These are phyloP conservation scores for Drosophila mayaguana DNA, from an alignment of 2,888 invertebrate species.

Conservation along the genomic window DNA sequence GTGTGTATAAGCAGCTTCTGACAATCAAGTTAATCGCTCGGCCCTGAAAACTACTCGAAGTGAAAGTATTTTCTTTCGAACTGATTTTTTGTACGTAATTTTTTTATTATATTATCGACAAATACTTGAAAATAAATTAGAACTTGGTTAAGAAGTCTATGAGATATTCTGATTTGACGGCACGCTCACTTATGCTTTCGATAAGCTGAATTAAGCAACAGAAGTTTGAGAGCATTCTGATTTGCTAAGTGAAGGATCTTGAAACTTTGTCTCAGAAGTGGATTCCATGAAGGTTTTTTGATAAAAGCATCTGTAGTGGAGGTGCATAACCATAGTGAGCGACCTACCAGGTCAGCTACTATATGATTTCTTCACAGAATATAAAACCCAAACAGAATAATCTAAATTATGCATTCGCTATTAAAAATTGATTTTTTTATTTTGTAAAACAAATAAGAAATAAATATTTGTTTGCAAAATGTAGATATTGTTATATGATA, in stretches of 20 bases:
- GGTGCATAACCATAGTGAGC: no score
- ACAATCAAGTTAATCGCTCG: slow-evolving; percentile 48
- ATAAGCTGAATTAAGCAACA: not conserved
- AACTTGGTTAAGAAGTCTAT: not conserved
- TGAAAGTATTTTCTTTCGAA: slow-evolving; percentile 14
- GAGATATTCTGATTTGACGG: not conserved
- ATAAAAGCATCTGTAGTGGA: not conserved
- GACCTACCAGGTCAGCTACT: no score
- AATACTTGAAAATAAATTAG: slow-evolving; percentile 16
- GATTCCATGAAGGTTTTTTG: not conserved
- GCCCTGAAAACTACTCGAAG: slow-evolving; percentile 12
- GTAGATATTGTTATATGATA: no score
- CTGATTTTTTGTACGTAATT: slow-evolving; percentile 16
- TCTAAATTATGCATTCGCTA: no score
- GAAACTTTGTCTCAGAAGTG: not conserved
- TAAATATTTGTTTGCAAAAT: no score
- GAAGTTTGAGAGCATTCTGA: not conserved
- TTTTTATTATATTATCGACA: slow-evolving; percentile 9
- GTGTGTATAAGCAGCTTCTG: slow-evolving; percentile 37
- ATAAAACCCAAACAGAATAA: no score
- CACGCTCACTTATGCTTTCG: not conserved
- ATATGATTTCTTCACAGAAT: no score
- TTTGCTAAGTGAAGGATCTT: not conserved
- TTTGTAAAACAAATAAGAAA: no score
- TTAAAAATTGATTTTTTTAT: no score